A percentile compares a stretch with the other conserved stretches of the same genome.
Conservation (phyloP, 2,797 vertebrate genomes). For the Erpetoichthys calabaricus region DNA sequence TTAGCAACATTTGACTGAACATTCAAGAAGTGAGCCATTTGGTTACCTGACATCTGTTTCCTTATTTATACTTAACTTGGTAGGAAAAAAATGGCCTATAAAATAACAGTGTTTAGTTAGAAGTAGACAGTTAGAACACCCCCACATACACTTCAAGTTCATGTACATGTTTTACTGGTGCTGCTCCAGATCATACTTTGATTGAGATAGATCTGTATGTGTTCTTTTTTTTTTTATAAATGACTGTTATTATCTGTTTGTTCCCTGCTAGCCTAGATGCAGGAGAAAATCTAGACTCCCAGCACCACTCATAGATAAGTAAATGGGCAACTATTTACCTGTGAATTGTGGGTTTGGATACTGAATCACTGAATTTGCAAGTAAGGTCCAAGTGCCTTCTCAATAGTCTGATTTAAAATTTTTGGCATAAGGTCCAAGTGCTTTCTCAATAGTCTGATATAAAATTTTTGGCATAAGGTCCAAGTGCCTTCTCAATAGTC, state of each 20-base stretch:
- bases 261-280: constrained; percentile 12
- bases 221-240: constrained; percentile 8
- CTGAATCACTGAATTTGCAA: constrained; percentile 21
- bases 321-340: constrained; percentile 34
- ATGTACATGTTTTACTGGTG: background rate
- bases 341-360: constrained; percentile 19
- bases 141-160: no score
- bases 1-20: no score
- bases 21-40: no score
- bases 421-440: no score
- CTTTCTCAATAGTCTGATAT: no score
- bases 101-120: no score
- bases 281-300: constrained; percentile 12
- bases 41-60: no score
- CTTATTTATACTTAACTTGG: no score
- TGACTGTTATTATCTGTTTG: constrained; percentile 10
- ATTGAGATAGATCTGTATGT: constrained; percentile 3
- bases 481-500: constrained; percentile 12
- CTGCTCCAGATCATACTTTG: constrained; percentile 8
- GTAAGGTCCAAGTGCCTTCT: constrained; percentile 25
- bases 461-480: no score
- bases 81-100: no score
- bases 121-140: no score
- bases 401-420: no score
- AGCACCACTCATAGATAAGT: constrained; percentile 21